Conservation (phyloP, 2,888 invertebrate species). For the Toxonevra muliebris region DNA sequence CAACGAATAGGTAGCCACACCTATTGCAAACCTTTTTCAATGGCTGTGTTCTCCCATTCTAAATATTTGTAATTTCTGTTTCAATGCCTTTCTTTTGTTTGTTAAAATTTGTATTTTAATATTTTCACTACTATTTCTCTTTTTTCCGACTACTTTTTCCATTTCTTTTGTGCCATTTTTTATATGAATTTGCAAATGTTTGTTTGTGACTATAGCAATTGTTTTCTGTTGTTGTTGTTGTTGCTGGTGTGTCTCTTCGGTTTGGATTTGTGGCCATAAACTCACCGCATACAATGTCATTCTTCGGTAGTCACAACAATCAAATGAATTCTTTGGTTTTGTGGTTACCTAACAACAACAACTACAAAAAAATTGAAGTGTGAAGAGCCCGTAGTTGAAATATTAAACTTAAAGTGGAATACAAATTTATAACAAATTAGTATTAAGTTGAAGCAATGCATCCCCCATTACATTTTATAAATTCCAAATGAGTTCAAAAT, state of each 20-base stretch:
- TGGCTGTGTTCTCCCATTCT: not conserved
- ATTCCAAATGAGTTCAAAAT: no score
- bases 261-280: constrained; percentile 51
- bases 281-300: constrained; percentile 15
- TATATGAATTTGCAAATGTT: constrained; percentile 21
- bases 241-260: constrained; percentile 35
- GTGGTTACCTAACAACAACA: no score
- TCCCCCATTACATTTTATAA: no score
- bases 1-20: no score
- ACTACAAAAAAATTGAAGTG: no score
- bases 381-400: no score
- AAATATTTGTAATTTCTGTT: constrained; percentile 24
- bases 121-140: constrained; percentile 3
- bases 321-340: not conserved
- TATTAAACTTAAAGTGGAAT: no score
- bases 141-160: no score
- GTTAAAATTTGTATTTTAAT: constrained; percentile 25
- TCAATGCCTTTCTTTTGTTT: constrained; percentile 38
- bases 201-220: constrained; percentile 48
- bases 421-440: no score
- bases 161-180: not conserved
- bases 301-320: constrained; percentile 28
- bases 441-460: no score
- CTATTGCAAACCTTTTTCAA: no score
- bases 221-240: constrained; percentile 40